Percentiles rank a stretch among this genome's conserved stretches.
Evolutionary conservation across 2,797 vertebrate genomes (phyloP).

Genomic region (Carduelis carduelis): DNA sequence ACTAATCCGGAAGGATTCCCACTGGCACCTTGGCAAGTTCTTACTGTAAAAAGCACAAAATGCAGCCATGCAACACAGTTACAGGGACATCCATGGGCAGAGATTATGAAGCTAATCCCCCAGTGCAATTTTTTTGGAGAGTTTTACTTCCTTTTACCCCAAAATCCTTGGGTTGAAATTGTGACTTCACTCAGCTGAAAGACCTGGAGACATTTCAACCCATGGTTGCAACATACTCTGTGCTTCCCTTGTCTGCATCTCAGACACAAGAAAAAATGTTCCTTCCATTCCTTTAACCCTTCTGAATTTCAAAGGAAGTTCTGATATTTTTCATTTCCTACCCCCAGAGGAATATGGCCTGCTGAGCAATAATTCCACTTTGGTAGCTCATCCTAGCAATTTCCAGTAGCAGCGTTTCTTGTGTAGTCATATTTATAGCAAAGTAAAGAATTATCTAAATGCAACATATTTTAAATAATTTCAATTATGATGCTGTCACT

Average conservation of each 20-base stretch:
- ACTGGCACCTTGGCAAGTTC: neutral
- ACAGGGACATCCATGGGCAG: neutral
- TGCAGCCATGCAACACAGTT: neutral
- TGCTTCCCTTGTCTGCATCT: neutral
- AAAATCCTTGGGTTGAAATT: neutral
- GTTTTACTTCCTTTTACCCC: neutral
- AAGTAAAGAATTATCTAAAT: conserved; percentile 34
- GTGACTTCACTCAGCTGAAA: neutral
- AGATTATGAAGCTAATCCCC: neutral
- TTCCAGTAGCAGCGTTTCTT: conserved; percentile 9
- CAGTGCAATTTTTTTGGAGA: neutral
- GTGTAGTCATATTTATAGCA: neutral
- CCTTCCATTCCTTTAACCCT: neutral
- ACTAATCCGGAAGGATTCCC: neutral
- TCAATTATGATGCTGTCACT: conserved; percentile 47
- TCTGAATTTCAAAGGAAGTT: neutral
- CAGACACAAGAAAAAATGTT: neutral
- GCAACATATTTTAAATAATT: conserved; percentile 54
- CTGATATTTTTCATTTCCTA: neutral
- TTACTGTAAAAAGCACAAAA: neutral
- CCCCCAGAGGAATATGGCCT: neutral
- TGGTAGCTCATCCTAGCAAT: neutral
- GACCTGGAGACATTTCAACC: neutral
- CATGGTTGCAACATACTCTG: neutral
- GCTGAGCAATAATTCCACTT: conserved; percentile 14